Percentiles rank a stretch among this genome's conserved stretches.
Conservation (phyloP, 2,113 vertebrate genomes). For the Lagopus muta region DNA sequence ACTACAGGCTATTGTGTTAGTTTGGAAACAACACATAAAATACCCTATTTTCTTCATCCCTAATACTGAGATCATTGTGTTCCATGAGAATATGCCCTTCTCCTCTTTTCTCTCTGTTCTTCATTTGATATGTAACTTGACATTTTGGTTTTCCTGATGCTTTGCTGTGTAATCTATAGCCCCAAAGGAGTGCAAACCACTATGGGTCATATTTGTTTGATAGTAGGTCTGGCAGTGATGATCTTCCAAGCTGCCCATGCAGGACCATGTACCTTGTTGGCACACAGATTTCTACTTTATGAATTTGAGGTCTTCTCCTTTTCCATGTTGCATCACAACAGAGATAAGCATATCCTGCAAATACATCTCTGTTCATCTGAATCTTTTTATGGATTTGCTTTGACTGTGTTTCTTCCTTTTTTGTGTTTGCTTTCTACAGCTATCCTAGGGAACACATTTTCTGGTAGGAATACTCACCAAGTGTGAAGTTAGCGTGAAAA, state of each 20-base stretch:
- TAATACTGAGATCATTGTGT: background rate
- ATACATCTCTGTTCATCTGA: conserved; percentile 20
- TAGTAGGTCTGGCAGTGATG: background rate
- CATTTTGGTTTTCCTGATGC: background rate
- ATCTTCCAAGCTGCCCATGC: background rate
- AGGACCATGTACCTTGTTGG: background rate
- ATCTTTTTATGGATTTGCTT: conserved; percentile 45
- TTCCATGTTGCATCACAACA: background rate
- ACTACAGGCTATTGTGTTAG: background rate
- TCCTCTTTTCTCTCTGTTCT: background rate
- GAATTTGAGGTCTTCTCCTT: background rate
- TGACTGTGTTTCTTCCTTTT: conserved; percentile 44
- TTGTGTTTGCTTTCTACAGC: conserved; percentile 56
- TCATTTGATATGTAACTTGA: conserved; percentile 1
- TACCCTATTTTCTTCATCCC: background rate
- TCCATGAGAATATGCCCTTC: background rate
- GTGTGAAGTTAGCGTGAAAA: conserved; percentile 64
- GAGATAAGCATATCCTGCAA: conserved; percentile 11
- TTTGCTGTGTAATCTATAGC: background rate
- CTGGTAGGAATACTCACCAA: conserved; percentile 55
- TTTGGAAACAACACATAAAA: conserved; percentile 13
- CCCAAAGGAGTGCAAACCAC: background rate
- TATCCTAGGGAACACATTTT: conserved; percentile 52
- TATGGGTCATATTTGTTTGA: background rate
- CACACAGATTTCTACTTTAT: background rate